These are phyloP conservation scores for Denticeps clupeoides DNA, from an alignment of 2,797 vertebrate species.

Conservation along the genomic window DNA sequence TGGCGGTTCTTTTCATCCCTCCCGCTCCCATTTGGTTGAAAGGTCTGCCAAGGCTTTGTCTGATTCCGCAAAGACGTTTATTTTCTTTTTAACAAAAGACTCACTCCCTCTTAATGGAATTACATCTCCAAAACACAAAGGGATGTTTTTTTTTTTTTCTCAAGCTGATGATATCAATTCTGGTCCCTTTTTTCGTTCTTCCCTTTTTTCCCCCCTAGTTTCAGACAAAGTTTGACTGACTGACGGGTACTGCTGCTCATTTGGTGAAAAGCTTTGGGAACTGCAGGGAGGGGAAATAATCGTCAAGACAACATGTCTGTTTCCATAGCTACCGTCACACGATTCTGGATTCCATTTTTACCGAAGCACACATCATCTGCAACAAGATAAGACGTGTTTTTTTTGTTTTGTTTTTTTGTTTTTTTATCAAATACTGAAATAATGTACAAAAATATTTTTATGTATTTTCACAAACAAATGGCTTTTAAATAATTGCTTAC, in stretches of 20 bases:
- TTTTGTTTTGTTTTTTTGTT: constrained; percentile 60
- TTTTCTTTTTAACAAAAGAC: constrained; percentile 61
- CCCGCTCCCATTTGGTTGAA: constrained; percentile 51
- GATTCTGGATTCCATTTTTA: constrained; percentile 77
- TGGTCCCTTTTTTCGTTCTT: constrained; percentile 30
- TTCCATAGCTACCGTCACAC: constrained; percentile 79
- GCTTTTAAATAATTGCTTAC: constrained; percentile 99
- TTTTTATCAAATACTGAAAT: constrained; percentile 59
- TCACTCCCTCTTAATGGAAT: constrained; percentile 65
- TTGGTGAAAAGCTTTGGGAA: constrained; percentile 62
- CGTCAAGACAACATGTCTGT: constrained; percentile 70
- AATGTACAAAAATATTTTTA: constrained; percentile 81
- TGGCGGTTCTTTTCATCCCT: constrained; percentile 8
- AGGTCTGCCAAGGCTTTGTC: constrained; percentile 62
- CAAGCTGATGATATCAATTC: constrained; percentile 65
- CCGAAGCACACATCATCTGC: constrained; percentile 95
- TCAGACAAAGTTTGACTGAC: constrained; percentile 70
- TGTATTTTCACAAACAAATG: constrained; percentile 98
- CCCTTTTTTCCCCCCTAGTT: constrained; percentile 49
- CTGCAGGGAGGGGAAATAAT: constrained; percentile 45
- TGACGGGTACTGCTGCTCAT: constrained; percentile 73
- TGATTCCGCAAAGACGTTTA: constrained; percentile 79
- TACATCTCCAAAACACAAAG: constrained; percentile 65
- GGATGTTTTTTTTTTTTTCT: constrained; percentile 46
- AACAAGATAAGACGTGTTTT: constrained; percentile 88